These are phyloP conservation scores for Cryptus armator DNA, from an alignment of 2,888 invertebrate species.

Conservation along the genomic window DNA sequence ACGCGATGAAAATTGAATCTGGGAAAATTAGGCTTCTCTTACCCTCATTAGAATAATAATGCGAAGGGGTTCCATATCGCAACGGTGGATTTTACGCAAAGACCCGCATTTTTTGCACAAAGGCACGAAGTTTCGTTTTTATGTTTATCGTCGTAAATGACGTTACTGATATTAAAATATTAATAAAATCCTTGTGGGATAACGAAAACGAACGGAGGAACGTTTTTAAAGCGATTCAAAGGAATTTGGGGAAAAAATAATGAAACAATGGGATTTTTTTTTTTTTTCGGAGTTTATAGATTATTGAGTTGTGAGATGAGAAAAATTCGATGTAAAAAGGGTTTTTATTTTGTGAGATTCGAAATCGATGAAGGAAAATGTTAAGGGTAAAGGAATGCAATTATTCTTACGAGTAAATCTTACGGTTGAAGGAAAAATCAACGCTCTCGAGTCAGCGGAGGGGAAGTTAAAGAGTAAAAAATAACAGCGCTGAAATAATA, in stretches of 20 bases:
- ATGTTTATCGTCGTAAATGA: conserved; percentile 14
- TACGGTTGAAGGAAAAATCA: not conserved
- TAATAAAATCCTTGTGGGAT: not conserved
- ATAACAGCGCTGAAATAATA: conserved; percentile 31
- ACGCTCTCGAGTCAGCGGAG: not conserved
- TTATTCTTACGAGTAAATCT: not conserved
- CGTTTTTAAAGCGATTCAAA: not conserved
- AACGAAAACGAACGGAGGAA: conserved; percentile 8
- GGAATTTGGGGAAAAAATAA: not conserved
- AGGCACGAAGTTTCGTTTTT: not conserved
- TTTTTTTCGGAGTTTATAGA: not conserved
- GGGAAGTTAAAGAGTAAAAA: not conserved
- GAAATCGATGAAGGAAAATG: not conserved
- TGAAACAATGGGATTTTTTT: too few species aligned
- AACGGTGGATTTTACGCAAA: too few species aligned
- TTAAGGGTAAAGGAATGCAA: not conserved
- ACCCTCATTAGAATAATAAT: conserved; percentile 24
- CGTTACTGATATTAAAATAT: conserved; percentile 37
- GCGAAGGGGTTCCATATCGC: not conserved
- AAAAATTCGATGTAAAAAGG: conserved; percentile 10
- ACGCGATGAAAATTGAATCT: conserved; percentile 7
- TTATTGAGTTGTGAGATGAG: not conserved
- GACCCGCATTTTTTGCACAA: not conserved
- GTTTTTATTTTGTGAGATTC: not conserved
- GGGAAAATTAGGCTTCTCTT: conserved; percentile 6